Evolutionary conservation across 2,113 vertebrate species (phyloP).

Genomic region (Nicator chloris): DNA sequence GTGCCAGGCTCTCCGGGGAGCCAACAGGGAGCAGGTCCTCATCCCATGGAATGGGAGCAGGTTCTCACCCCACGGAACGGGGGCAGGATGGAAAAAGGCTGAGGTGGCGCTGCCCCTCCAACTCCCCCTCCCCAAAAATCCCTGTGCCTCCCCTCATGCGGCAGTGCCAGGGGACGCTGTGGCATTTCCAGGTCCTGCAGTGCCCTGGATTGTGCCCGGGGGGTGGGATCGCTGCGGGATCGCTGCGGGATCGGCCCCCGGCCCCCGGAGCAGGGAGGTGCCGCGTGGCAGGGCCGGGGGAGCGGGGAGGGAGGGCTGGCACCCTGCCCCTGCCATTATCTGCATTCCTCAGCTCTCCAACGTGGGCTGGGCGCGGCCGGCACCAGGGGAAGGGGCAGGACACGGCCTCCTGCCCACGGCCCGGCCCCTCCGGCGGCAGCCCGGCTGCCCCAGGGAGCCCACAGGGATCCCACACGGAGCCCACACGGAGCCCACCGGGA

Average conservation of each 20-base stretch:
- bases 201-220: neutral
- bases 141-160: accelerated
- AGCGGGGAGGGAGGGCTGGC: neutral
- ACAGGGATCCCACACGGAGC: neutral
- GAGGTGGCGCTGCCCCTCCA: neutral
- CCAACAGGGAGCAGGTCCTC: neutral
- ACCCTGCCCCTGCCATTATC: constrained; percentile 49
- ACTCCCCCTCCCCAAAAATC: neutral
- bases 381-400: neutral
- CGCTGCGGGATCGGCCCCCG: neutral
- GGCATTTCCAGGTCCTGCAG: neutral
- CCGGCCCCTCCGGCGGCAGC: no score
- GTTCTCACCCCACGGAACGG: accelerated
- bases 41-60: neutral
- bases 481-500: neutral
- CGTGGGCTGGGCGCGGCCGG: neutral
- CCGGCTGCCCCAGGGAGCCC: neutral
- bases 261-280: neutral
- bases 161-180: accelerated
- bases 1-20: neutral
- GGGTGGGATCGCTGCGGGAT: neutral
- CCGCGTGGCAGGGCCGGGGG: neutral
- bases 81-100: neutral
- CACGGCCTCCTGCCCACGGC: neutral
- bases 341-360: constrained; percentile 38